Evolutionary conservation across 2,888 invertebrate species (phyloP).

Genomic region (Ormyrus nitidulus): DNA sequence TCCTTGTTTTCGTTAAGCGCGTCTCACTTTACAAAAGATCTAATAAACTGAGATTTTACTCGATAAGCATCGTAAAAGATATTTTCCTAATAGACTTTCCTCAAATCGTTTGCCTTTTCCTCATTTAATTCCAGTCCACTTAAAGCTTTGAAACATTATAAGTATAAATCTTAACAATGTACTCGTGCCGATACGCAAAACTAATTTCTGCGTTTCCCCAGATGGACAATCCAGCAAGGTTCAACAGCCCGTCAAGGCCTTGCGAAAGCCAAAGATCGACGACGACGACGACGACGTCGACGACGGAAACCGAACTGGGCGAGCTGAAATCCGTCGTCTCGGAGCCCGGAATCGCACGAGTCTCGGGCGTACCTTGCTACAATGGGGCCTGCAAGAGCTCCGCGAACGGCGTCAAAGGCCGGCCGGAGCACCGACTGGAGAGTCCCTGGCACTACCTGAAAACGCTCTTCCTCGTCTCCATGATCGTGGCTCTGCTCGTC

Average conservation of each 20-base stretch:
- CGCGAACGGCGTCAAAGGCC: neutral
- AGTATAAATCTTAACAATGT: no score
- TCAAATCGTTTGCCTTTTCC: no score
- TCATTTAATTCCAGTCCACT: no score
- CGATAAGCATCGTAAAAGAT: no score
- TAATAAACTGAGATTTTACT: no score
- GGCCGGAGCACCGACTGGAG: conserved; percentile 66
- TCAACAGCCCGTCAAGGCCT: conserved; percentile 53
- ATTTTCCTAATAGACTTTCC: no score
- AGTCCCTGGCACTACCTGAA: conserved; percentile 78
- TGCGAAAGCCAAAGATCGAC: conserved; percentile 59
- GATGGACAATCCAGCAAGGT: conserved; percentile 76
- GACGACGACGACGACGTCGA: conserved; percentile 61
- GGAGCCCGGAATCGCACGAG: conserved; percentile 7
- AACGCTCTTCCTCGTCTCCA: conserved; percentile 75
- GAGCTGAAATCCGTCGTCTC: conserved; percentile 64
- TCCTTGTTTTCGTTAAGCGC: no score
- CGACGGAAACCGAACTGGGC: conserved; percentile 71
- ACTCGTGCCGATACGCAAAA: no score
- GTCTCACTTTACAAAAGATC: no score
- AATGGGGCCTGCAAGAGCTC: conserved; percentile 66
- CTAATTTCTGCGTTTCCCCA: conserved; percentile 59
- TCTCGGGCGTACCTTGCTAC: conserved; percentile 60
- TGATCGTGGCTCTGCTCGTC: conserved; percentile 74
- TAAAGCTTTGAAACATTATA: no score